Base-by-base conservation (phyloP, 2,888 invertebrate genomes). In the Phyllotreta cruciferae region DNA sequence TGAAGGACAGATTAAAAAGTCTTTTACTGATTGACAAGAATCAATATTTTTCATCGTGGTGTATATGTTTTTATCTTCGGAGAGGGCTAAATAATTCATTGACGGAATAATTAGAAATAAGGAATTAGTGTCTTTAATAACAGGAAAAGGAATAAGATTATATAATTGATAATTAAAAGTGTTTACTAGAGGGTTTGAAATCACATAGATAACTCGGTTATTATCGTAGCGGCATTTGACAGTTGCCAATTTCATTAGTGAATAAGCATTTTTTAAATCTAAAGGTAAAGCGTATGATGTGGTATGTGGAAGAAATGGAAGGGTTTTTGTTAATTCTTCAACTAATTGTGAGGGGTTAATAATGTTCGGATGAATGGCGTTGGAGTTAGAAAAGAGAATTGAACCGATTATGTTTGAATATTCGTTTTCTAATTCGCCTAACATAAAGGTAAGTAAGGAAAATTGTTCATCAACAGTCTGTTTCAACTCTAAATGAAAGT, bases 321-420 rank as follows among this genome's bases (percentile, higher is more conserved):
- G 24, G 6, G 55, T 61, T 55, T 14, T 44, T 5, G 37, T 47
- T 37, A 61, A 36, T 61, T 61, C 55, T 6, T 34, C 10, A 2
- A 55, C 2, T 2, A 44, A 11, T 44, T 61, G 52, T 34, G 14
- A 24, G 6, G 63, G 63, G n/a, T 41, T 52, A 1, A 63, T 47
- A 11, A 63, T 24, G 6, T 11, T 5, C 8, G 63, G 63, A 37
- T 63, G 53, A 47, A 56, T 36, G 37, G 39, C 34, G 44, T 60
- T 60, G 45, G 52, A 13, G 55, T 24, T 44, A 6, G 37, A 50
- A 60, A 62, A 45, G 53, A 53, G 44, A 9, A 50, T 5, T 6
- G 10, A 37, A n/a, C n/a, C n/a, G n/a, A n/a, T n/a, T n/a, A n/a
- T n/a, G n/a, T n/a, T n/a, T n/a, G n/a, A n/a, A n/a, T n/a, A n/a